Percentiles rank a stretch among this genome's conserved stretches.
phyloP scores from a whole-genome alignment of 1,140 invertebrate species.

The Centruroides sculpturatus region DNA sequence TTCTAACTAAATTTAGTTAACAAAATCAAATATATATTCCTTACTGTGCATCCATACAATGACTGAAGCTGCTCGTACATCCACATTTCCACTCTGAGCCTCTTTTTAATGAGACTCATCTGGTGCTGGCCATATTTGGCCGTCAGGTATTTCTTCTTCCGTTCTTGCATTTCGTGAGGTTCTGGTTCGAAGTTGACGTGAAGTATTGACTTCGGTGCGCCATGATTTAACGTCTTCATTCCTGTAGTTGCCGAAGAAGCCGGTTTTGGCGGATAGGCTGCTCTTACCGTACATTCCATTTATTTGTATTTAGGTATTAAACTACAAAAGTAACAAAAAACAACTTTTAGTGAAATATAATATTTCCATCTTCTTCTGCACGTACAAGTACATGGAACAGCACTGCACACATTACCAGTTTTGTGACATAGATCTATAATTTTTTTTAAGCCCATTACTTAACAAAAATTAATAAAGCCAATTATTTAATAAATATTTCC shows the following conservation, averaged over 20 bases:
- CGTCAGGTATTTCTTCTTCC: slow-evolving; percentile 72
- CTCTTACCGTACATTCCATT: slow-evolving; percentile 9
- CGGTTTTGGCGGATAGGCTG: slow-evolving; percentile 3
- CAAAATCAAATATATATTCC: background rate
- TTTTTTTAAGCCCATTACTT: no score
- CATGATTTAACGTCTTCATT: slow-evolving; percentile 4
- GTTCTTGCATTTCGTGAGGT: slow-evolving; percentile 63
- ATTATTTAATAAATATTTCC: no score
- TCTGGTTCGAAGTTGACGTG: slow-evolving; percentile 71
- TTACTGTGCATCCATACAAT: slow-evolving; percentile 50
- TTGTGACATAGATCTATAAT: no score
- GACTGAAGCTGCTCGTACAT: slow-evolving; percentile 86
- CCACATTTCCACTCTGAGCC: slow-evolving; percentile 93
- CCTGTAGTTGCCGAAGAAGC: slow-evolving; percentile 2
- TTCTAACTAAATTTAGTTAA: no score
- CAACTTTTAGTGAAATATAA: no score
- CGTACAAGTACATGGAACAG: no score
- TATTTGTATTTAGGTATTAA: background rate
- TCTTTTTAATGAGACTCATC: slow-evolving; percentile 88
- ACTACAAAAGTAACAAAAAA: no score
- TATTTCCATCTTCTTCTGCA: no score
- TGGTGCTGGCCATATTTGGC: slow-evolving; percentile 93
- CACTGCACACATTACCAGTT: no score
- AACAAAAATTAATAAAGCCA: no score
- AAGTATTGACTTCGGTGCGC: slow-evolving; percentile 45